Evolutionary conservation across 2,797 vertebrate species (phyloP), one percentile per base, ranked within the genome.

Genomic region (Staurois parvus): DNA sequence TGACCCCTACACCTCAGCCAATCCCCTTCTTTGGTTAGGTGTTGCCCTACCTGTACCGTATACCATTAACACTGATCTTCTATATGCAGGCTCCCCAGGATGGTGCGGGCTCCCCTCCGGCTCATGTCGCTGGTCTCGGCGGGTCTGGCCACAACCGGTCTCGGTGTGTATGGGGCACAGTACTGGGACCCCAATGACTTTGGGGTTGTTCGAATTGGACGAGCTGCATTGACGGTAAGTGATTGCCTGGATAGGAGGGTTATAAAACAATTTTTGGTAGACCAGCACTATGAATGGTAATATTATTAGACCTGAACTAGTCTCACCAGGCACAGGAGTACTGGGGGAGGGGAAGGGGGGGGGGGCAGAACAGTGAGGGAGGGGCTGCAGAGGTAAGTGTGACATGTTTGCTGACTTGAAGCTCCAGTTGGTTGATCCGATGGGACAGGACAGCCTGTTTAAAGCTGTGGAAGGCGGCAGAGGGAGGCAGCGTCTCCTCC

Each of bases 211-310:
- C 94, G 98, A 87, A 96, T 98, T 30, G 96, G 97, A 88, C 94
- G 98, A 91, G 97, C 98, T 2, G 94, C 97, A 64, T 93, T 93
- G 70, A 95, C 96, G 30, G 98, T 99, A 93, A 95, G 96, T 94
- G 85, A 28, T 37, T 19, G n/a, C 24, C 9, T n/a, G 9, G 26
- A 75, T 8, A 45, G 9, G 6, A 9, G 34, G 6, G 34, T 37
- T 37, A 8, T 8, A 37, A 37, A 37, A 37, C 34, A 8, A 37
- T 37, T 37, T 37, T 37, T 37, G 37, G 37, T 37, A 37, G 8
- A 37, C 0, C 10, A 37, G 34, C 34, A 37, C 7, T 37, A 4
- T 37, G 1, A 1, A 4, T 37, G 7, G 34, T 8, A 0, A 37
- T 37, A 6, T 9, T 37, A 8, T 37, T 37, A 9, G 1, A 10